phyloP scores from a whole-genome alignment of 2,888 invertebrate species.

The Margaritifera margaritifera region DNA sequence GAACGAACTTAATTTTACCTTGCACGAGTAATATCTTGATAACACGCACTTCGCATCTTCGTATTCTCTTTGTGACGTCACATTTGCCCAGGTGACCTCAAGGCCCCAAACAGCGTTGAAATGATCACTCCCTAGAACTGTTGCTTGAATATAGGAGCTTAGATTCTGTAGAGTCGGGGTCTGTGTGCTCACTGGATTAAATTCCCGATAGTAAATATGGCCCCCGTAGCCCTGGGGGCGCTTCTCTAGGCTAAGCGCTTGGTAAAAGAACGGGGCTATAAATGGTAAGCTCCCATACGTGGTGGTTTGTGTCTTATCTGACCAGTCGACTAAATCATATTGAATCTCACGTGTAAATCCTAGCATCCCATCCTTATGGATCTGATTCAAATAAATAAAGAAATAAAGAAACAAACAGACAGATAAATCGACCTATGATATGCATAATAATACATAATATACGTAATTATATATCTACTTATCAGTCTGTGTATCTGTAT shows the following conservation, averaged over 20 bases:
- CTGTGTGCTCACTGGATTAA: constrained; percentile 2
- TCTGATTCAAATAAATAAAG: constrained; percentile 22
- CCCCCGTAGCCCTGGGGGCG: constrained; percentile 11
- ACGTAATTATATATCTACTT: too few relatives aligned
- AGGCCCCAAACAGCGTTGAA: constrained; percentile 93
- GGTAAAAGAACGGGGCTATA: constrained; percentile 51
- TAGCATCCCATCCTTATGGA: constrained; percentile 47
- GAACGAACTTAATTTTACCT: too few relatives aligned
- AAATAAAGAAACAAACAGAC: too few relatives aligned
- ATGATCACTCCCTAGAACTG: constrained; percentile 89
- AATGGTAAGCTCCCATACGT: constrained; percentile 44
- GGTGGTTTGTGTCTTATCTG: constrained; percentile 21
- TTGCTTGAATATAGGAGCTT: constrained; percentile 75
- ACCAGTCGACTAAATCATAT: constrained; percentile 27
- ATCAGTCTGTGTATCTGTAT: too few relatives aligned
- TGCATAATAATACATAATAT: too few relatives aligned
- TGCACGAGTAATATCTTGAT: too few relatives aligned
- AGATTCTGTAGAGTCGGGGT: constrained; percentile 17
- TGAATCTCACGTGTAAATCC: constrained; percentile 22
- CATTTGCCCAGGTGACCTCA: constrained; percentile 96
- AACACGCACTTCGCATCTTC: constrained; percentile 2
- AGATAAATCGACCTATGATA: too few relatives aligned
- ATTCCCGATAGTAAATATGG: constrained; percentile 15
- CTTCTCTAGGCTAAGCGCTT: constrained; percentile 18
- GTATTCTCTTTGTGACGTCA: constrained; percentile 76